These are phyloP conservation scores for Drosophila melanosoma DNA, from an alignment of 2,888 invertebrate genomes.

Conservation along the genomic window DNA sequence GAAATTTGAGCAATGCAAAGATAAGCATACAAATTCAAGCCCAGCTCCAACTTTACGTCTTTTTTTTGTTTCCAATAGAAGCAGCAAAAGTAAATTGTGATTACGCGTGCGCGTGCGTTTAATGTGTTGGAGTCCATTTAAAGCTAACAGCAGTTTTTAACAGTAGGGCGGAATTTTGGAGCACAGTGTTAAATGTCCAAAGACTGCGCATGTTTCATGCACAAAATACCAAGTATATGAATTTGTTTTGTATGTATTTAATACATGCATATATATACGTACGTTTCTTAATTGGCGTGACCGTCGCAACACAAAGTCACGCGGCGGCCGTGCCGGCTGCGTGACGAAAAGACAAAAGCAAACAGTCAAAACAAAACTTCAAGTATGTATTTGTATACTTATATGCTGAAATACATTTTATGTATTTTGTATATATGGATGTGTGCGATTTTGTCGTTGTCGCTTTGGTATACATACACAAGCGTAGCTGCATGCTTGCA, in stretches of 20 bases:
- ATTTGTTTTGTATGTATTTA: constrained; percentile 9
- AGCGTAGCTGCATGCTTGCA: constrained; percentile 65
- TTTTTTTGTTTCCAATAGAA: constrained; percentile 53
- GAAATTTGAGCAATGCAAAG: constrained; percentile 74
- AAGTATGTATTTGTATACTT: constrained; percentile 18
- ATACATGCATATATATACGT: constrained; percentile 5
- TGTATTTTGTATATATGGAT: neutral
- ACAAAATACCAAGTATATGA: constrained; percentile 17
- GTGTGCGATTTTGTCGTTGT: constrained; percentile 18
- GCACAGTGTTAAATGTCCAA: constrained; percentile 29
- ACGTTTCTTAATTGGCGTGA: constrained; percentile 62
- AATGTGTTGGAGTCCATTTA: constrained; percentile 42
- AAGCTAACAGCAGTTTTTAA: constrained; percentile 48
- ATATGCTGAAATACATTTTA: constrained; percentile 2
- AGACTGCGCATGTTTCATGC: constrained; percentile 28
- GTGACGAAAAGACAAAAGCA: constrained; percentile 59
- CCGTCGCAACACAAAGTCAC: constrained; percentile 61
- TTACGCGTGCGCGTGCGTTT: constrained; percentile 78
- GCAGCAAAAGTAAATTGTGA: constrained; percentile 72
- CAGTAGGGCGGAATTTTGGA: constrained; percentile 16
- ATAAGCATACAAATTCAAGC: constrained; percentile 70
- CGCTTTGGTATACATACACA: constrained; percentile 63
- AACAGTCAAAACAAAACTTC: constrained; percentile 75
- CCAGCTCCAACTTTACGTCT: constrained; percentile 25
- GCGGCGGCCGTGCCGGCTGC: constrained; percentile 62